Evolutionary conservation across 2,888 invertebrate genomes (phyloP).

Genomic region (Tetramorium bicarinatum): DNA sequence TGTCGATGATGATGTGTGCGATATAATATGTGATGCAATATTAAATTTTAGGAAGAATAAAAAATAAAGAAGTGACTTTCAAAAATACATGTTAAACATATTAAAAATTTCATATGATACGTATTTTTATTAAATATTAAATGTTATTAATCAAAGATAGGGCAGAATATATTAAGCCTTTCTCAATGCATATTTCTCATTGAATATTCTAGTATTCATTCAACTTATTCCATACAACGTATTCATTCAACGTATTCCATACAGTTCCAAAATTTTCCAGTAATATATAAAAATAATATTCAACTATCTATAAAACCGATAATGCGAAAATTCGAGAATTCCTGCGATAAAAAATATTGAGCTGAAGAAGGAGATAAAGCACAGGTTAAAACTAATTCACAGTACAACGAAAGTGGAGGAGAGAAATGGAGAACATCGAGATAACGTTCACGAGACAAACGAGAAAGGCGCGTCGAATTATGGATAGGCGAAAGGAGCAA

Average conservation of each 20-base stretch:
- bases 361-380: background rate
- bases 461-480: slow-evolving; percentile 73
- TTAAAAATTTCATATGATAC: slow-evolving; percentile 3
- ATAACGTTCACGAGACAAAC: slow-evolving; percentile 43
- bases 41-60: slow-evolving; percentile 6
- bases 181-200: background rate
- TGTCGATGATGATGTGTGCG: background rate
- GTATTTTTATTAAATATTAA: background rate
- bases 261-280: background rate
- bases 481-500: slow-evolving; percentile 68
- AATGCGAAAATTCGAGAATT: slow-evolving; percentile 15
- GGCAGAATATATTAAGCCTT: background rate
- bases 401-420: slow-evolving; percentile 16
- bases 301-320: background rate
- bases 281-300: background rate
- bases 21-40: background rate
- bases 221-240: background rate
- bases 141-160: background rate
- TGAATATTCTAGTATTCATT: background rate
- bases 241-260: background rate
- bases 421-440: slow-evolving; percentile 59
- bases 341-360: background rate
- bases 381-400: slow-evolving; percentile 15
- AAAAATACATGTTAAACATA: background rate
- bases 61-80: slow-evolving; percentile 9